These are phyloP conservation scores for Operophtera brumata DNA, from an alignment of 2,888 invertebrate species.

Conservation along the genomic window DNA sequence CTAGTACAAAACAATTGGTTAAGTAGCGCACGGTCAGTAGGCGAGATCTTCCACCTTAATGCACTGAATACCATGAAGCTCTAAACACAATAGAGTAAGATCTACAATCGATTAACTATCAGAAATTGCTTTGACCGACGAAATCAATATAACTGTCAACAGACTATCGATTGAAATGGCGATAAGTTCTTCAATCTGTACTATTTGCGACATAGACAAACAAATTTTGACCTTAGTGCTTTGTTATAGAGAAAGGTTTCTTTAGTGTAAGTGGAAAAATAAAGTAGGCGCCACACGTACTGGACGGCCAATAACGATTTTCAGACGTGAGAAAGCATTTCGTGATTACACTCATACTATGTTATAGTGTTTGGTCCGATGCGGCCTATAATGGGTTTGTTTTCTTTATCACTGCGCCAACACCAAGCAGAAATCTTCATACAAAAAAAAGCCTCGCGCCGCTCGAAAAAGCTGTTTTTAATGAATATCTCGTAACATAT, in stretches of 20 bases:
- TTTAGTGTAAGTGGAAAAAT: background rate
- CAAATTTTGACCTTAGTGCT: conserved; percentile 2
- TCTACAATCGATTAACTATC: conserved; percentile 33
- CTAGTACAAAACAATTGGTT: background rate
- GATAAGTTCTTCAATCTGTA: conserved; percentile 21
- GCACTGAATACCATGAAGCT: conserved; percentile 18
- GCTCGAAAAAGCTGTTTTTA: no score
- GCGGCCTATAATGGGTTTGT: background rate
- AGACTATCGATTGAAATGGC: conserved; percentile 39
- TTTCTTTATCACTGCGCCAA: background rate
- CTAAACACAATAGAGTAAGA: conserved; percentile 35
- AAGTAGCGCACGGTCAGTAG: conserved; percentile 57
- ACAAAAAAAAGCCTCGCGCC: no score
- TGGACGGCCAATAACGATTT: background rate
- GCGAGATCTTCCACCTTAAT: conserved; percentile 37
- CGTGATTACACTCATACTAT: no score
- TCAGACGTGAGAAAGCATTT: conserved; percentile 39
- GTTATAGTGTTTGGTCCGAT: conserved; percentile 16
- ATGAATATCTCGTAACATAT: no score
- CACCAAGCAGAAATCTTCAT: no score
- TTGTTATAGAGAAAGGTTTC: conserved; percentile 4
- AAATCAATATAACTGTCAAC: conserved; percentile 55
- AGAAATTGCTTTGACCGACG: conserved; percentile 40
- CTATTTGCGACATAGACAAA: background rate
- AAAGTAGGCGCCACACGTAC: conserved; percentile 1